These are phyloP conservation scores for Lepidostoma basale DNA, from an alignment of 1,140 invertebrate species.

Conservation along the genomic window DNA sequence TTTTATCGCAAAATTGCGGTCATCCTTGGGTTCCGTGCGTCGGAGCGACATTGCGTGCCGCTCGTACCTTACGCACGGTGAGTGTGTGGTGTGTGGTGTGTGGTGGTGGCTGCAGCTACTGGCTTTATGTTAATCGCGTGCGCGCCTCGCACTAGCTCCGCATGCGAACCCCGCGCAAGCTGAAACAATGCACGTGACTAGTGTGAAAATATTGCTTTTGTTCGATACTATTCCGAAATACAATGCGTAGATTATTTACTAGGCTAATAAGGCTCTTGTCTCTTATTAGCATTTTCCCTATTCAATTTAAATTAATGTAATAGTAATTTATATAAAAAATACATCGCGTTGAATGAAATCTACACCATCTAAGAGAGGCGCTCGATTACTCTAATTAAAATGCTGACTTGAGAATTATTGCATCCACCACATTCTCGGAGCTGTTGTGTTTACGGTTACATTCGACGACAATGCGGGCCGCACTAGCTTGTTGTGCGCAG, in stretches of 20 bases:
- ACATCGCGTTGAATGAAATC: no score
- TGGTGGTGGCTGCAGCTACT: no score
- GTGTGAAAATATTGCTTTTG: constrained; percentile 20
- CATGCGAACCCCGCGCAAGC: neutral
- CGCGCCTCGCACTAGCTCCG: neutral
- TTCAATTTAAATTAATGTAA: no score
- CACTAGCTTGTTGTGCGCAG: no score
- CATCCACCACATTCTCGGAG: no score
- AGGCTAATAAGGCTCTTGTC: neutral
- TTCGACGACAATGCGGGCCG: no score
- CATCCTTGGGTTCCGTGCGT: neutral
- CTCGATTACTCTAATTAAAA: no score
- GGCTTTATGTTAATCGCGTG: constrained; percentile 14
- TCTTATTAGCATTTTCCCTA: constrained; percentile 3
- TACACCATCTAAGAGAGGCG: no score
- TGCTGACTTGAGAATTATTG: no score
- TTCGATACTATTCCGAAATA: constrained; percentile 5
- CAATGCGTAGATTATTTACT: neutral
- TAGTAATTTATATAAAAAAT: no score
- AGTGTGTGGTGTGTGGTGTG: neutral
- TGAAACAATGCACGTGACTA: neutral
- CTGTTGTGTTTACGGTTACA: no score
- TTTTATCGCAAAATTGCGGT: neutral
- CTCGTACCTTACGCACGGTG: constrained; percentile 2
- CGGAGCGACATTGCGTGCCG: neutral